Conservation (phyloP, 2,797 vertebrate species). For the Eupleurogrammus muticus region DNA sequence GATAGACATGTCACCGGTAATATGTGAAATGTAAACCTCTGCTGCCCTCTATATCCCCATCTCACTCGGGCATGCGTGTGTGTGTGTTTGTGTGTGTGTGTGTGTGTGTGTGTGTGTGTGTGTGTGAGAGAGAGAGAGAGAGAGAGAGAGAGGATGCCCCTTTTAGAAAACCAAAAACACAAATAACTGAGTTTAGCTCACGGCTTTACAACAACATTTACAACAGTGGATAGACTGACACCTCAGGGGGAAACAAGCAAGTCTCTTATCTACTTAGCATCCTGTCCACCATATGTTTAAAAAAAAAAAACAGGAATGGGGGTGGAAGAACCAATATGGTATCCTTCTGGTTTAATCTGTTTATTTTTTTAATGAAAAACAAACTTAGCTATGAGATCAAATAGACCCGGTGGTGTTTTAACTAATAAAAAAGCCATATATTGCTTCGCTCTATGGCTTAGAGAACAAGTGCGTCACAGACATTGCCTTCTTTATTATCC, state of each 20-base stretch:
- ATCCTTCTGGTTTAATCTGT: constrained; percentile 19
- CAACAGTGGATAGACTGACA: constrained; percentile 25
- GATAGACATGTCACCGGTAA: background rate
- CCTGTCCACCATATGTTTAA: constrained; percentile 8
- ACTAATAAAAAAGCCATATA: background rate
- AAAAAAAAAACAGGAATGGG: background rate
- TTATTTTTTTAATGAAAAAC: background rate
- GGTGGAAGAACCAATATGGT: constrained; percentile 12
- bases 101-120: constrained; percentile 2
- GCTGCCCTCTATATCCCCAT: constrained; percentile 43
- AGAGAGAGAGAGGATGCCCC: background rate
- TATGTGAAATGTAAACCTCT: constrained; percentile 40
- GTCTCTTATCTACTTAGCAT: background rate
- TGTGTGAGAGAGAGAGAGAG: background rate
- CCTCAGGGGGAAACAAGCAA: background rate
- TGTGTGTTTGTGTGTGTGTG: constrained; percentile 1
- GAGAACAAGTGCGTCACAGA: background rate
- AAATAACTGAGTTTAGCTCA: constrained; percentile 19
- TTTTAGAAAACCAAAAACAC: constrained; percentile 15
- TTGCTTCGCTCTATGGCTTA: background rate
- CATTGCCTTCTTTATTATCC: background rate
- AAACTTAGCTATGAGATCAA: background rate
- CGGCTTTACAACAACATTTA: constrained; percentile 29
- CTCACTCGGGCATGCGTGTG: background rate
- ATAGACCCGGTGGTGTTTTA: background rate